Percentiles rank a stretch among this genome's conserved stretches.
Conservation (phyloP, 2,888 invertebrate genomes). For the Acrocyrtus sp. region DNA sequence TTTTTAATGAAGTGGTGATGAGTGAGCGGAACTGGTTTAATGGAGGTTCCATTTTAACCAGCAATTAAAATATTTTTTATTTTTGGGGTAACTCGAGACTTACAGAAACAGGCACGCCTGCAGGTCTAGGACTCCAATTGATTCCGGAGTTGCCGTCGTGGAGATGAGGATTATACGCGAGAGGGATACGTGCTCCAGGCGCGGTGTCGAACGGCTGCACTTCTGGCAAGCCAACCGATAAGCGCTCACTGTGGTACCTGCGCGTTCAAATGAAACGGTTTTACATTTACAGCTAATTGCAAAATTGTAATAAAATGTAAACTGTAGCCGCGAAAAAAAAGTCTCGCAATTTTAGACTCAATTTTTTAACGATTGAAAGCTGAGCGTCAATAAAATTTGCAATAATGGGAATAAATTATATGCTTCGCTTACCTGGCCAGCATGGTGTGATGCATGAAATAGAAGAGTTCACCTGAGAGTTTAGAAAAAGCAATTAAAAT, state of each 20-base stretch:
- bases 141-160: slow-evolving; percentile 50
- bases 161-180: slow-evolving; percentile 47
- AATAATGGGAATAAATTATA: no score
- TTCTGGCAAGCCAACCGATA: slow-evolving; percentile 35
- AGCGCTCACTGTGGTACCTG: slow-evolving; percentile 45
- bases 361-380: no score
- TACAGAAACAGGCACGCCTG: slow-evolving; percentile 42
- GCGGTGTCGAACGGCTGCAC: slow-evolving; percentile 37
- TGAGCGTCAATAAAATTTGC: neutral
- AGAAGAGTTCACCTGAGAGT: slow-evolving; percentile 76
- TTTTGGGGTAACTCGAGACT: neutral
- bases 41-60: neutral
- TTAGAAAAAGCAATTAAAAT: no score
- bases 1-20: neutral
- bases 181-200: slow-evolving; percentile 39
- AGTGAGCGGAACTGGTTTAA: neutral
- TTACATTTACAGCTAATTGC: neutral
- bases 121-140: slow-evolving; percentile 45
- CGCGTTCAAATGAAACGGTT: neutral
- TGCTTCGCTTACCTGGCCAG: slow-evolving; percentile 70
- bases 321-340: no score
- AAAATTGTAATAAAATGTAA: no score
- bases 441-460: slow-evolving; percentile 82
- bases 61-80: no score
- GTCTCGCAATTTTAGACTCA: no score